These are phyloP conservation scores for Mesoligia furuncula DNA, from an alignment of 2,888 invertebrate species.

Conservation along the genomic window DNA sequence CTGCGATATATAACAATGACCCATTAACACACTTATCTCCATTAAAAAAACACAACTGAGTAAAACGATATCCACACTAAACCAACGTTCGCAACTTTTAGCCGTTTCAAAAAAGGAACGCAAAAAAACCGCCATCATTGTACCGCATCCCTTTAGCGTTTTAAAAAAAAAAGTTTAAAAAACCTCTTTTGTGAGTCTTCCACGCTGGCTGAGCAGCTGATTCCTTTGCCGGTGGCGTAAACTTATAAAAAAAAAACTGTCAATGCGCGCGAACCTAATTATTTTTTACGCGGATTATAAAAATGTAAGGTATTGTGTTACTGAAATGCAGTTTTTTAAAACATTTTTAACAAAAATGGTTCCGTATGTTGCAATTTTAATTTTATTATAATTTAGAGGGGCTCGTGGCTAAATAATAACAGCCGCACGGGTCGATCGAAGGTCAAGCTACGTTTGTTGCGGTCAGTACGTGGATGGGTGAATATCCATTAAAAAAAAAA, in stretches of 20 bases:
- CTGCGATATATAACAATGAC: neutral
- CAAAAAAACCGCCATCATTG: conserved; percentile 55
- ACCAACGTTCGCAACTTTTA: conserved; percentile 52
- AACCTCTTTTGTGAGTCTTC: conserved; percentile 70
- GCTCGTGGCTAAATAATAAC: neutral
- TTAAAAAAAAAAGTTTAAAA: conserved; percentile 68
- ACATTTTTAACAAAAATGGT: conserved; percentile 18
- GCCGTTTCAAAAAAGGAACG: conserved; percentile 63
- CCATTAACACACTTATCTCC: neutral
- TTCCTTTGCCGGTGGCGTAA: conserved; percentile 67
- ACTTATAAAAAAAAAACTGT: conserved; percentile 70
- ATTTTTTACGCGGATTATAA: conserved; percentile 65
- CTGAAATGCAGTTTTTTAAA: conserved; percentile 16
- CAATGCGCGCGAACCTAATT: conserved; percentile 68
- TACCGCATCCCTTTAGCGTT: conserved; percentile 71
- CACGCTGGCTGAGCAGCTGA: conserved; percentile 71
- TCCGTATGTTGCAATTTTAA: conserved; percentile 33
- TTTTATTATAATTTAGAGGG: neutral
- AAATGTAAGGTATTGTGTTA: conserved; percentile 50
- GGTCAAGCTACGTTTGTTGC: neutral
- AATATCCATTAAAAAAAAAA: neutral
- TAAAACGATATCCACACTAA: conserved; percentile 54
- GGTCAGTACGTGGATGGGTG: neutral
- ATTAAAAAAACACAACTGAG: neutral
- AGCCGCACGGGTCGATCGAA: neutral